A percentile compares a stretch with the other conserved stretches of the same genome.
These are phyloP conservation scores for Smithornis capensis DNA, from an alignment of 2,113 vertebrate species.

Conservation along the genomic window DNA sequence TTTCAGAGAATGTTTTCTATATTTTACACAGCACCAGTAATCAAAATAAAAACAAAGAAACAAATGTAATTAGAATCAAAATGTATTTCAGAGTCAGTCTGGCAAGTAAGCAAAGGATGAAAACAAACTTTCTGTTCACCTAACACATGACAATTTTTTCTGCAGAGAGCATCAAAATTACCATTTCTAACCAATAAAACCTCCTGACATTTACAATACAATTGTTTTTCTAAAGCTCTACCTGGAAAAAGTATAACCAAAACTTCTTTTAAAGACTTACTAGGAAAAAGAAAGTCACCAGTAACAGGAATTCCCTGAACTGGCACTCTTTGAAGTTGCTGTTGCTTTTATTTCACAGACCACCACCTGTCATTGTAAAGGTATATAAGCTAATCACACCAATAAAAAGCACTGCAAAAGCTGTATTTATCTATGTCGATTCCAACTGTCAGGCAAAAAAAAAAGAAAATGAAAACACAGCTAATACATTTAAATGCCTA, in stretches of 20 bases:
- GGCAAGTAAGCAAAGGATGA: background rate
- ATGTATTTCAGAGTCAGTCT: background rate
- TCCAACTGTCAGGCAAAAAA: constrained; percentile 6
- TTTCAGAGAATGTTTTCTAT: background rate
- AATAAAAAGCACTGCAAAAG: constrained; percentile 16
- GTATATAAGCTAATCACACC: constrained; percentile 9
- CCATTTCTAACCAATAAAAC: background rate
- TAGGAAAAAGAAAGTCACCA: background rate
- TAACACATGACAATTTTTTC: background rate
- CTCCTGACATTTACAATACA: background rate
- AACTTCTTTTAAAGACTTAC: background rate
- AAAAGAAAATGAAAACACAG: constrained; percentile 27
- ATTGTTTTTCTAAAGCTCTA: background rate
- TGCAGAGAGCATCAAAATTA: background rate
- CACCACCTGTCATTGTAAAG: constrained; percentile 35
- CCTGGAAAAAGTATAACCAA: background rate
- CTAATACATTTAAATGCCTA: constrained; percentile 51
- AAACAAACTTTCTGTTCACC: background rate
- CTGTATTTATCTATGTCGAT: background rate
- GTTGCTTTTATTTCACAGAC: constrained; percentile 48
- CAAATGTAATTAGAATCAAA: background rate
- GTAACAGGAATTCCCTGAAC: constrained; percentile 18
- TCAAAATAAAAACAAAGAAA: background rate
- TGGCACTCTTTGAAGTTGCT: constrained; percentile 13
- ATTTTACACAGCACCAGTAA: background rate